Evolutionary conservation across 2,797 vertebrate species (phyloP), one percentile per base, ranked within the genome.

Genomic region (Gambusia yucatana): DNA sequence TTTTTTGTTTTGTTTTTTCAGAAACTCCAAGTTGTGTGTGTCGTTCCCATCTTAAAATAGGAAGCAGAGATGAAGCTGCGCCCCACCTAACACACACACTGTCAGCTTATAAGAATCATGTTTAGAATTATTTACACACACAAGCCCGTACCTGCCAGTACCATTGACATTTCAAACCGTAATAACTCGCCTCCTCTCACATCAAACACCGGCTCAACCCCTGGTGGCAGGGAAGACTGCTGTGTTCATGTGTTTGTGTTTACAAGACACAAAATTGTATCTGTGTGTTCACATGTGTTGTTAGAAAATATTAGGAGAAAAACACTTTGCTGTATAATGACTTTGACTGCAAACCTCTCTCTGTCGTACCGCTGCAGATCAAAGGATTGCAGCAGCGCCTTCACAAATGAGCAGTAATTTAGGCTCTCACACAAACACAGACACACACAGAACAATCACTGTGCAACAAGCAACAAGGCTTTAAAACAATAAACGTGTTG

Each of bases 251-350:
- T 20, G 59, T 36, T 63, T 63, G 59, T 63, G 59, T 63, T 63
- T 63, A 63, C 59, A 63, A 17, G 30, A 20, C 30, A 36, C 20
- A 36, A 36, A 63, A 39, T 25, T 67, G 36, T 36, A 25, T 41
- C 63, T 41, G 36, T 22, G 63, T 63, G 30, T 41, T 67, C 63
- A 67, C 63, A 41, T 41, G 33, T 65, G 36, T 8, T 41, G 63
- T 41, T 22, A 39, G 63, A 67, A 67, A 22, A 17, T 22, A 67
- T 39, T 39, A 67, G 59, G 17, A 41, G 36, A 8, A 69, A 76
- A 76, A 44, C 10, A 52, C 76, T 87, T 82, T 87, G 74, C 79
- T 77, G 71, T 17, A 79, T 63, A 67, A 67, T 67, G 36, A 82
- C 72, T 52, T 8, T 70, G 75, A 75, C 72, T 74, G 63, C 22